Evolutionary conservation across 1,140 invertebrate genomes (phyloP), one percentile per base, ranked within the genome.

Genomic region (Listronotus bonariensis): DNA sequence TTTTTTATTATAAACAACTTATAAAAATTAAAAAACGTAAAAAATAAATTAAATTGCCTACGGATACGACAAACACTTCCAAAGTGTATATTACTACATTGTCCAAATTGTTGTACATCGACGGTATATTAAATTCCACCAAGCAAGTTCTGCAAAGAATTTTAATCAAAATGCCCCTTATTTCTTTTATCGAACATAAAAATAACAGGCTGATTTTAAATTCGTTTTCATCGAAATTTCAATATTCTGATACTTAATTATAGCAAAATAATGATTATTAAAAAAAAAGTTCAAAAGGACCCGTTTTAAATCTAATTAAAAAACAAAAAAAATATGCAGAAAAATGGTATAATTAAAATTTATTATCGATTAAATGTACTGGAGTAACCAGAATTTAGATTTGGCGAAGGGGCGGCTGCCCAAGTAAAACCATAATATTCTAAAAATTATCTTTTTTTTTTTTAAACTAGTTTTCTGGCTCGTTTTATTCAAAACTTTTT

Each of bases 111-210:
- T 45, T 2, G 7, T 11, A 60, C 26, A 20, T 62, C 59, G 49
- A 62, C 45, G 48, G 49, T 49, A 69, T 66, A 69, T 69, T 69
- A 54, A 69, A 69, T 63, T 67, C 68, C 63, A 40, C 54, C 36
- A 49, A 57, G 65, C 61, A 53, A 61, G 54, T 55, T 51, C 67
- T 62, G 61, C 52, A 34, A 68, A 65, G 72, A 74, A 74, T 74
- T 74, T 74, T 74, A 74, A 74, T 74, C 70, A 74, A 74, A 74
- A 67, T 68, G 62, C 64, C 70, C 66, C 70, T 62, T 69, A 65
- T 64, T 51, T 67, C 68, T 59, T 65, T 67, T 61, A 68, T 68
- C 58, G 49, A 54, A 63, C 65, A 63, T 68, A 14, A n/a, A 54
- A 15, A 36, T 26, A 54, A 54, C 14, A 54, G 34, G 36, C 26